Base-by-base conservation (phyloP, 1,140 invertebrate species). In the Drosophila lowei region DNA sequence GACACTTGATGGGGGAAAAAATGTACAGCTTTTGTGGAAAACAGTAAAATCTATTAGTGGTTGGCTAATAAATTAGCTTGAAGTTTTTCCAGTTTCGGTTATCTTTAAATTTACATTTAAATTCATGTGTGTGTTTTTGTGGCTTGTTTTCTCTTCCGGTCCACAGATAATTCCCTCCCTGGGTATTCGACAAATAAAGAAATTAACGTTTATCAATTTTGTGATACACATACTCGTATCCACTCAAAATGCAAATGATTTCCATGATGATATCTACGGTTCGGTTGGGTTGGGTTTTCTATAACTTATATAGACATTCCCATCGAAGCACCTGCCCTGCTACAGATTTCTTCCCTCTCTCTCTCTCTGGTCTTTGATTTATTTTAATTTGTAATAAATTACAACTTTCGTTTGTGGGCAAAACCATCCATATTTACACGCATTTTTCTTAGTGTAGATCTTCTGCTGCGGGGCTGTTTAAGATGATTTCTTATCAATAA, bases 351-450 rank as follows among this genome's bases (percentile, higher is more conserved):
- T 49, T 0, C 23, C 5, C 0, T 0, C 23, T 0, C 23, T 0
- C 23, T 0, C 9, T 23, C 42, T 72, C 65, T 56, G 34, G 56
- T 77, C 57, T 72, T 81, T 83, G 79, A 84, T 83, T 84, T 83
- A 84, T 83, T 83, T 83, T 83, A 83, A 83, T 83, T 83, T 84
- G 79, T 84, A 83, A 84, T 83, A 83, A 84, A 83, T 79, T 67
- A 83, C 64, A 77, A 74, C 75, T 83, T 83, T 83, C 70, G 67
- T 70, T 63, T 81, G 79, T 78, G 49, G 60, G 42, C 63, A 34
- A 16, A 68, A 34, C 28, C 63, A 53, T 25, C 4, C 60, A 53
- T 62, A 64, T 64, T 65, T 65, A 38, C 34, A 38, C 9, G 59
- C 59, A 34, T 38, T 11, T 11, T 0, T 23, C 23, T 23, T 23